Percentiles rank a stretch among this genome's conserved stretches.
Evolutionary conservation across 2,113 vertebrate genomes (phyloP).

Genomic region (Eubucco bourcierii): DNA sequence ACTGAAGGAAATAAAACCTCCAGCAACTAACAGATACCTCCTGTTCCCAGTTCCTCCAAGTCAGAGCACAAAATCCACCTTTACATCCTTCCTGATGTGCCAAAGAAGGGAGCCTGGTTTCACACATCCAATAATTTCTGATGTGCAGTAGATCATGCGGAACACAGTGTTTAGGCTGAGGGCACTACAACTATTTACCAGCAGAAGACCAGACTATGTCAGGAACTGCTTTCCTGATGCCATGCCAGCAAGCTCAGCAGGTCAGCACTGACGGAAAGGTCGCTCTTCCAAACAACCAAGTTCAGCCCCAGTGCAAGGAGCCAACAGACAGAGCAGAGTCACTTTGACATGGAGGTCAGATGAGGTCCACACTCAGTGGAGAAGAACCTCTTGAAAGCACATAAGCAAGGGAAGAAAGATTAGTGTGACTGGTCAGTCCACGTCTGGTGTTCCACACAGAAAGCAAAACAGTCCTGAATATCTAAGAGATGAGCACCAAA

Average conservation of each 20-base stretch:
- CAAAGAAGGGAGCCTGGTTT: neutral
- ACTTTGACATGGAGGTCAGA: neutral
- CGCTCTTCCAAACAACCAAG: neutral
- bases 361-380: neutral
- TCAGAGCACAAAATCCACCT: neutral
- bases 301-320: neutral
- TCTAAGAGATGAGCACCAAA: neutral
- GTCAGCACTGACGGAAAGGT: neutral
- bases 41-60: neutral
- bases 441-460: neutral
- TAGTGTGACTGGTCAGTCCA: neutral
- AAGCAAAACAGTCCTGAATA: neutral
- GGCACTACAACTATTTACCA: neutral
- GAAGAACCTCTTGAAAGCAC: neutral
- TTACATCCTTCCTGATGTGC: neutral
- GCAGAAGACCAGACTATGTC: neutral
- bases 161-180: neutral
- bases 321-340: neutral
- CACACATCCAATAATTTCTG: neutral
- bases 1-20: neutral
- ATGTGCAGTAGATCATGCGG: rapidly evolving
- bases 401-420: neutral
- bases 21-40: neutral
- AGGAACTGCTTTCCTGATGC: neutral
- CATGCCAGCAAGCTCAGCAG: neutral